Evolutionary conservation across 1,140 invertebrate species (phyloP).

Genomic region (Tetragnatha versicolor): DNA sequence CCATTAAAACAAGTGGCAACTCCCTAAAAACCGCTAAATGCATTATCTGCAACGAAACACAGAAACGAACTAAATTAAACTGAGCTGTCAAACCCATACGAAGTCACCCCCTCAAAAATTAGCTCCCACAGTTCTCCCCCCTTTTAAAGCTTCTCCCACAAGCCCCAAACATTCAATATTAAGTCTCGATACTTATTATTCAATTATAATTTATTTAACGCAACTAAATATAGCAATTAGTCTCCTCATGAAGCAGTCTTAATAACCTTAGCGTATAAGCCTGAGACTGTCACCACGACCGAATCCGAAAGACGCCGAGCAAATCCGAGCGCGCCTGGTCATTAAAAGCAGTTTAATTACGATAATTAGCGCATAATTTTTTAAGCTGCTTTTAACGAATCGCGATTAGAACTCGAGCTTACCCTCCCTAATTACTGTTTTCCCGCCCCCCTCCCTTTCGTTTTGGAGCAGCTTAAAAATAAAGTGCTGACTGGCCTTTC

Average conservation of each 20-base stretch:
- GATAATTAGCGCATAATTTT: slow-evolving; percentile 37
- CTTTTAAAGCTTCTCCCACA: not conserved
- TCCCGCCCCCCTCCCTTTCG: not conserved
- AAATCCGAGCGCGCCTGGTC: slow-evolving; percentile 9
- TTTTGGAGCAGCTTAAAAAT: slow-evolving; percentile 33
- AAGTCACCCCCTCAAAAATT: too few species aligned
- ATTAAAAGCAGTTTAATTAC: slow-evolving; percentile 46
- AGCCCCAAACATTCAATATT: not conserved
- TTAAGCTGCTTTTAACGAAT: slow-evolving; percentile 31
- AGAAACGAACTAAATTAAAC: too few species aligned
- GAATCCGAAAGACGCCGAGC: not conserved
- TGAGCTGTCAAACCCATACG: too few species aligned
- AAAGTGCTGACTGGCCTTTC: slow-evolving; percentile 25
- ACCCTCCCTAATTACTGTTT: slow-evolving; percentile 26
- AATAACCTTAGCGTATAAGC: too few species aligned
- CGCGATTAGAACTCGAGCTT: not conserved
- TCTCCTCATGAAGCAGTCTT: too few species aligned
- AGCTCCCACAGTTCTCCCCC: not conserved
- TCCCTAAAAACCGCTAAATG: too few species aligned
- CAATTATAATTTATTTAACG: slow-evolving; percentile 10
- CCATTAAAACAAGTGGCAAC: too few species aligned
- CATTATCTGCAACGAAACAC: too few species aligned
- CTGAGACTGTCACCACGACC: not conserved
- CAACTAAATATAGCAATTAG: not conserved
- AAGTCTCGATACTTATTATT: not conserved